Conservation (phyloP, 2,797 vertebrate species). For the Nannoperca obscura region DNA sequence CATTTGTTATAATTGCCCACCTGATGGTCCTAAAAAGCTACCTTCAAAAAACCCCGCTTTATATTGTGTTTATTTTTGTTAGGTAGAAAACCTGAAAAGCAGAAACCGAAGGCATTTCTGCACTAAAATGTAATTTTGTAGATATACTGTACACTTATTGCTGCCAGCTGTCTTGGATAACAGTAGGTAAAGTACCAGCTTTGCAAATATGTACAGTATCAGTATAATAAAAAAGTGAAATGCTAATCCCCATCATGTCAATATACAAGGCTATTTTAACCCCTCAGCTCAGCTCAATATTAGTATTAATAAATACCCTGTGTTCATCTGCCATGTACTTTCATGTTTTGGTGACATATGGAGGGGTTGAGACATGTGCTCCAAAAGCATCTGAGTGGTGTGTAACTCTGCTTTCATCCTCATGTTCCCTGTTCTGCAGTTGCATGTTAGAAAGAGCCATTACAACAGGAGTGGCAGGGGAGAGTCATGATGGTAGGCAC, state of each 20-base stretch:
- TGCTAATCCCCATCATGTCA: background rate
- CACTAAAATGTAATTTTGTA: conserved; percentile 17
- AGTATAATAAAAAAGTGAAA: background rate
- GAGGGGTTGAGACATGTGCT: conserved; percentile 52
- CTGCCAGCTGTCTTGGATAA: conserved; percentile 14
- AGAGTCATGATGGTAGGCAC: conserved; percentile 51
- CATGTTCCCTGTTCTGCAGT: conserved; percentile 53
- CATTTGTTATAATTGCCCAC: conserved; percentile 37
- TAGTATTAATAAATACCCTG: conserved; percentile 13
- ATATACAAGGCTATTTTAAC: conserved; percentile 12
- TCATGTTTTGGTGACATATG: conserved; percentile 59
- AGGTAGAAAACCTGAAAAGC: too few relatives aligned
- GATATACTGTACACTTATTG: background rate
- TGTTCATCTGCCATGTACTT: conserved; percentile 40
- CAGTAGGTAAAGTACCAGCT: background rate
- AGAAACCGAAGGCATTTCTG: background rate
- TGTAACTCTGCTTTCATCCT: conserved; percentile 56
- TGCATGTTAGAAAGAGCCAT: conserved; percentile 53
- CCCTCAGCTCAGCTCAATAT: conserved; percentile 11
- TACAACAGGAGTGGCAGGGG: conserved; percentile 48
- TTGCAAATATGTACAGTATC: conserved; percentile 2
- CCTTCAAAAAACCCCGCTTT: conserved; percentile 6
- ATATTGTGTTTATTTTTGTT: conserved; percentile 10
- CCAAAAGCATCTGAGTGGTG: conserved; percentile 56
- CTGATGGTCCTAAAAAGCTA: conserved; percentile 33